These are phyloP conservation scores for Actinemys pallida DNA, from an alignment of 2,113 vertebrate species.

Conservation along the genomic window DNA sequence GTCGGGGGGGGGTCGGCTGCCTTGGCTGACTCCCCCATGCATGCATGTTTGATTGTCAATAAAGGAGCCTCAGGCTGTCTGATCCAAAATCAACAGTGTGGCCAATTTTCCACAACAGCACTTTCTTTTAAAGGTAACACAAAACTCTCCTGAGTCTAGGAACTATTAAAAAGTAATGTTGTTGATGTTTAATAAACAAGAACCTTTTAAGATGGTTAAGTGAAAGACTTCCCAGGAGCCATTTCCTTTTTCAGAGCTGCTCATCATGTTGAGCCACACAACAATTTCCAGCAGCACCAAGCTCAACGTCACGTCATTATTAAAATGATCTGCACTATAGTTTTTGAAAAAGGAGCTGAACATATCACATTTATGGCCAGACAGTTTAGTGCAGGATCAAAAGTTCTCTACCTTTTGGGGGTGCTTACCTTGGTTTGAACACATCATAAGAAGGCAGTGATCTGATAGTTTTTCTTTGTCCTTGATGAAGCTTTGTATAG, in stretches of 20 bases:
- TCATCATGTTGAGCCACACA: not conserved
- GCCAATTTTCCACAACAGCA: not conserved
- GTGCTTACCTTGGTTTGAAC: not conserved
- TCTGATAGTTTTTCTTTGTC: not conserved
- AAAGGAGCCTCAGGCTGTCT: too few relatives aligned
- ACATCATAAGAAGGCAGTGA: not conserved
- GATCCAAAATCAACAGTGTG: too few relatives aligned
- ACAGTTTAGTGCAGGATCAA: not conserved
- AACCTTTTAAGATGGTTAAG: not conserved
- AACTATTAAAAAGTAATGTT: not conserved
- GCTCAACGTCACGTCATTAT: not conserved
- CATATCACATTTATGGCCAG: not conserved
- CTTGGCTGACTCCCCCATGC: too few relatives aligned
- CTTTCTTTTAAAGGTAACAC: not conserved
- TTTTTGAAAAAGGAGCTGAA: not conserved
- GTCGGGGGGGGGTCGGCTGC: too few relatives aligned
- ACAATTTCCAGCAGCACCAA: not conserved
- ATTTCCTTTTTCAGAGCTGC: not conserved
- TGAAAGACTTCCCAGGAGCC: not conserved
- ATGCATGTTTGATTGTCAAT: too few relatives aligned
- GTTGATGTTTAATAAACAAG: not conserved
- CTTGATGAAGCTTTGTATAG: not conserved
- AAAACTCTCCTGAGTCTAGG: not conserved
- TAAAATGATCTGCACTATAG: not conserved
- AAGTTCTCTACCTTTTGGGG: not conserved